Evolutionary conservation across 1,140 invertebrate genomes (phyloP).

Genomic region (Drosophila busckii): DNA sequence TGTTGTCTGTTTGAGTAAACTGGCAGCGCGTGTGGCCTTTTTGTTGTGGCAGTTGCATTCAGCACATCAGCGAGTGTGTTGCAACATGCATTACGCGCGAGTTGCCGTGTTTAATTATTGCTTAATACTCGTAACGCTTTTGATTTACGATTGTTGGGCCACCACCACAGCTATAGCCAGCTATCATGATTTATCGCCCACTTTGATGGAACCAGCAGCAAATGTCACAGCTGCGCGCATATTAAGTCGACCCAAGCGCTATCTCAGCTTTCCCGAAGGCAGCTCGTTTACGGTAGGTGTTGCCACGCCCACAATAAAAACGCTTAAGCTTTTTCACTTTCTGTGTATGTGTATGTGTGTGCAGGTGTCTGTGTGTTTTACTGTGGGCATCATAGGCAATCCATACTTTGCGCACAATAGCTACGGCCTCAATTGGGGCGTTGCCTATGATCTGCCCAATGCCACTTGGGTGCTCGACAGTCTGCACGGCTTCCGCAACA

Average conservation of each 20-base stretch:
- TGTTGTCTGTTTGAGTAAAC: not conserved
- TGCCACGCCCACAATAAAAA: not conserved
- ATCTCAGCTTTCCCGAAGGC: slow-evolving; percentile 78
- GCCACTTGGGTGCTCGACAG: slow-evolving; percentile 82
- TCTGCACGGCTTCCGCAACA: slow-evolving; percentile 70
- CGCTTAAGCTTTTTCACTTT: not conserved
- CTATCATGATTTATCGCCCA: slow-evolving; percentile 49
- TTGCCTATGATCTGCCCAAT: slow-evolving; percentile 87
- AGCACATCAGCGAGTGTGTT: slow-evolving; percentile 17
- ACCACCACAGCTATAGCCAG: not conserved
- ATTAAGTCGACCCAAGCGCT: slow-evolving; percentile 65
- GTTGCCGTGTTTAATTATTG: slow-evolving; percentile 71
- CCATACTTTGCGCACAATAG: slow-evolving; percentile 63
- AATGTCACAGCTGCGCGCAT: slow-evolving; percentile 25
- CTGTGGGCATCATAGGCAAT: slow-evolving; percentile 75
- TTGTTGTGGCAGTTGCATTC: slow-evolving; percentile 29
- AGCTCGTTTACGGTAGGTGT: slow-evolving; percentile 73
- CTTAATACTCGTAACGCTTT: slow-evolving; percentile 73
- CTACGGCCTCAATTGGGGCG: slow-evolving; percentile 84
- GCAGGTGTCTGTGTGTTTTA: slow-evolving; percentile 74
- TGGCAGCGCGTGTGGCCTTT: slow-evolving; percentile 3
- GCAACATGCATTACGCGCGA: slow-evolving; percentile 62
- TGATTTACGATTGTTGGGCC: slow-evolving; percentile 60
- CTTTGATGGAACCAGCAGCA: slow-evolving; percentile 62
- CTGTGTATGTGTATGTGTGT: slow-evolving; percentile 21